These are phyloP conservation scores for Zaprionus africanus DNA, from an alignment of 1,140 invertebrate species.

Conservation along the genomic window DNA sequence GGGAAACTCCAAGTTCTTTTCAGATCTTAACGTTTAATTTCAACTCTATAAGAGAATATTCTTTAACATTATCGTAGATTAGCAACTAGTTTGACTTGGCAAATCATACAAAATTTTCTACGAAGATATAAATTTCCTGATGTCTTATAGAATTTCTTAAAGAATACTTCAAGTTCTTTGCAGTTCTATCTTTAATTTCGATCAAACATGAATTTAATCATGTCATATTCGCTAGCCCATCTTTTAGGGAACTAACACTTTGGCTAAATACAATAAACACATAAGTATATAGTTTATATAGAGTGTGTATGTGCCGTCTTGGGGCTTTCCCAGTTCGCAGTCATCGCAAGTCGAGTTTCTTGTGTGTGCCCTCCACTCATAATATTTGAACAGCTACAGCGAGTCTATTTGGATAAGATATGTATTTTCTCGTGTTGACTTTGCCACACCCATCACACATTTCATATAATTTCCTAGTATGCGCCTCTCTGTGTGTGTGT, in stretches of 20 bases:
- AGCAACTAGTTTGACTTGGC: too few species aligned
- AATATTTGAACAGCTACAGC: constrained; percentile 48
- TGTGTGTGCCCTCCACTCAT: constrained; percentile 27
- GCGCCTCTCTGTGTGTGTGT: neutral
- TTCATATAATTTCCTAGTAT: constrained; percentile 34
- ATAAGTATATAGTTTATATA: neutral
- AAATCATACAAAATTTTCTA: too few species aligned
- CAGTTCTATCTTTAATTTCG: neutral
- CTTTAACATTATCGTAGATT: too few species aligned
- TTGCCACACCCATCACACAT: constrained; percentile 40
- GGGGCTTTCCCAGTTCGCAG: constrained; percentile 8
- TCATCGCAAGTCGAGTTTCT: constrained; percentile 20
- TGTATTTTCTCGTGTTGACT: constrained; percentile 39
- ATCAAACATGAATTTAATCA: neutral
- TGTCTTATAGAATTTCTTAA: neutral
- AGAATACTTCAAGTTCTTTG: neutral
- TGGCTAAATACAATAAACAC: neutral
- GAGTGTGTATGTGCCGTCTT: neutral
- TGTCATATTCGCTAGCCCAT: neutral
- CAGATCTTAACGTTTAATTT: too few species aligned
- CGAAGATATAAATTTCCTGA: neutral
- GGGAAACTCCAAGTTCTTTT: too few species aligned
- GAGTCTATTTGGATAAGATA: constrained; percentile 45
- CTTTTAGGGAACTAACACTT: neutral
- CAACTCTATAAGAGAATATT: too few species aligned